These are phyloP conservation scores for Harpalus rubripes DNA, from an alignment of 2,888 invertebrate species.

Conservation along the genomic window DNA sequence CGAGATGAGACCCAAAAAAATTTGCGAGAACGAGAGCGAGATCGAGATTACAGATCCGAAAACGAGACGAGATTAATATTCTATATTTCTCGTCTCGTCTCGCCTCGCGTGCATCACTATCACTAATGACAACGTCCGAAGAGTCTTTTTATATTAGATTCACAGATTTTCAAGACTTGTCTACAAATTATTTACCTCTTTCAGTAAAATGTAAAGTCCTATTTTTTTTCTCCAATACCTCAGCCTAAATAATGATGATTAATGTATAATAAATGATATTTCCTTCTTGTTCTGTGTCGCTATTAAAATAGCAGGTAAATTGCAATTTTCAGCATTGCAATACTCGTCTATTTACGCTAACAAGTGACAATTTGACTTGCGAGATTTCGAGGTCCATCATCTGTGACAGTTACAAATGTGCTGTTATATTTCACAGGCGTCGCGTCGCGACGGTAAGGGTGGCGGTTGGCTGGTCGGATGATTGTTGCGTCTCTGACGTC, in stretches of 20 bases:
- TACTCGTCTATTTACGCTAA: background rate
- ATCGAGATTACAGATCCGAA: too few relatives aligned
- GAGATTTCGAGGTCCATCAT: constrained; percentile 30
- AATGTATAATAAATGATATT: background rate
- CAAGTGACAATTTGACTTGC: constrained; percentile 27
- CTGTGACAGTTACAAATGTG: constrained; percentile 37
- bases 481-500: constrained; percentile 35
- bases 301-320: background rate
- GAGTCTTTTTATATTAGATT: too few relatives aligned
- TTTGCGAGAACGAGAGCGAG: too few relatives aligned
- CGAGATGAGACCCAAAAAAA: too few relatives aligned
- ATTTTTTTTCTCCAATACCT: too few relatives aligned
- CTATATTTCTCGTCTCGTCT: too few relatives aligned
- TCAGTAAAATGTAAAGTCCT: too few relatives aligned
- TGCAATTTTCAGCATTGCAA: background rate
- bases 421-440: constrained; percentile 42
- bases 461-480: background rate
- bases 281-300: background rate
- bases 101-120: too few relatives aligned
- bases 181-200: too few relatives aligned
- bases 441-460: background rate
- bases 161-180: too few relatives aligned
- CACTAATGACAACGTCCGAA: too few relatives aligned
- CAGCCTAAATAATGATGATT: background rate
- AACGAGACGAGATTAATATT: too few relatives aligned